Percentiles rank a stretch among this genome's conserved stretches.
These are phyloP conservation scores for Butastur rufipennis DNA, from an alignment of 2,113 vertebrate species.

Conservation along the genomic window DNA sequence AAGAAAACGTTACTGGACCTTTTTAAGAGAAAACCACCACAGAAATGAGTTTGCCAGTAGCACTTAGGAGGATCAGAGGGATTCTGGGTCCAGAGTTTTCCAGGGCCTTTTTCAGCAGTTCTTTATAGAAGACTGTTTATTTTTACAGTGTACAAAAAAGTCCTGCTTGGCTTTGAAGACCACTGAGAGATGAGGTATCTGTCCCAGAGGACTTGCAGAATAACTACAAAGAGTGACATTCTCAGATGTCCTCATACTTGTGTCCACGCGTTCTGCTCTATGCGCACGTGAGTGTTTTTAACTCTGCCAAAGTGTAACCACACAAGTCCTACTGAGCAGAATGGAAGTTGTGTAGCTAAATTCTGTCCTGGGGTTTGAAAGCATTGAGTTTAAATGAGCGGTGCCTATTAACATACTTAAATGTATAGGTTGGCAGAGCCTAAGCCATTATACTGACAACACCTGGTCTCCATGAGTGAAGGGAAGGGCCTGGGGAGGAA, in stretches of 20 bases:
- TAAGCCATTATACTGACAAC: not conserved
- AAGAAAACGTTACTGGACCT: not conserved
- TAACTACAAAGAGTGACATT: not conserved
- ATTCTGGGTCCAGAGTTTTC: not conserved
- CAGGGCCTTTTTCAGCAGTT: not conserved
- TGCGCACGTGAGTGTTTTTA: not conserved
- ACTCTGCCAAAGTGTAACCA: not conserved
- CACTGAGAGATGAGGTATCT: not conserved
- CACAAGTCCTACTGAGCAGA: not conserved
- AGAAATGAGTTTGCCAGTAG: conserved; percentile 1
- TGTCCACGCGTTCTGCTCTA: not conserved
- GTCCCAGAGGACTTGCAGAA: not conserved
- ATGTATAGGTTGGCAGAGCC: not conserved
- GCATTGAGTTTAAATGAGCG: not conserved
- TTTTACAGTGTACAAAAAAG: not conserved
- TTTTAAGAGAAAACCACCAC: conserved; percentile 5
- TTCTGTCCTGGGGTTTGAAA: not conserved
- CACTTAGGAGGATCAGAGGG: not conserved
- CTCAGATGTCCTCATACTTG: not conserved
- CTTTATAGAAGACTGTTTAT: not conserved
- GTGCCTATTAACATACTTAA: not conserved
- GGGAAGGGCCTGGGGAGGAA: not conserved
- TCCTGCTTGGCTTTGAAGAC: conserved; percentile 2
- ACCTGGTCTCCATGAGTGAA: not conserved
- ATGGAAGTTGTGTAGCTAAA: not conserved